These are phyloP conservation scores for Neoseiulus cucumeris DNA, from an alignment of 1,140 invertebrate genomes.

Conservation along the genomic window DNA sequence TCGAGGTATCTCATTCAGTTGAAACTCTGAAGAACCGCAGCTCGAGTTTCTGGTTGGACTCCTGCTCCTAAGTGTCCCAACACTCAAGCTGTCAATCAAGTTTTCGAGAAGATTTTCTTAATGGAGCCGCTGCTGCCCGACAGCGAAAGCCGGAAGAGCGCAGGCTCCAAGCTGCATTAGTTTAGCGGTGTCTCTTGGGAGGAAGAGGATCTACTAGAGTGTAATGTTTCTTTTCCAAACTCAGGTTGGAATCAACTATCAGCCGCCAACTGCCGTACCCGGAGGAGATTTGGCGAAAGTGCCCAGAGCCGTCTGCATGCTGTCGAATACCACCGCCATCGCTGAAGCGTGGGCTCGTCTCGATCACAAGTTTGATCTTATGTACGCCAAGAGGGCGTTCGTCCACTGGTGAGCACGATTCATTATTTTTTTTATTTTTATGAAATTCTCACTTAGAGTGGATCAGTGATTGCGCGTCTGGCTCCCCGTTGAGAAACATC, in stretches of 20 bases:
- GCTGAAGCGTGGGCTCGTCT: slow-evolving; percentile 53
- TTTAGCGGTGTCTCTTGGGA: no score
- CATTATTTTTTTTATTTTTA: neutral
- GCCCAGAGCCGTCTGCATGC: slow-evolving; percentile 44
- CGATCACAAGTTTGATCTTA: slow-evolving; percentile 61
- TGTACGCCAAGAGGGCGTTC: slow-evolving; percentile 58
- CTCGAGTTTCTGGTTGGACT: no score
- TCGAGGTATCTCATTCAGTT: no score
- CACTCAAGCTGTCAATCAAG: neutral
- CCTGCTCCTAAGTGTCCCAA: no score
- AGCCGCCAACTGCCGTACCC: slow-evolving; percentile 39
- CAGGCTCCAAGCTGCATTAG: no score
- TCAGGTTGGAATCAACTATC: slow-evolving; percentile 50
- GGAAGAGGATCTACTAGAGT: neutral
- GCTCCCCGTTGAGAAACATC: neutral
- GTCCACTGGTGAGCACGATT: slow-evolving; percentile 35
- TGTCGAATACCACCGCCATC: slow-evolving; percentile 62
- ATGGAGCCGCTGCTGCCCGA: no score
- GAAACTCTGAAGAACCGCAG: no score
- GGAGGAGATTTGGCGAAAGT: slow-evolving; percentile 40
- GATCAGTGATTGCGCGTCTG: neutral
- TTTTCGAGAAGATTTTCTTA: no score
- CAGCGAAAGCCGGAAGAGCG: neutral
- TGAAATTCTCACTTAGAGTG: neutral
- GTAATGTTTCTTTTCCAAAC: neutral